These are phyloP conservation scores for Phortica okadai DNA, from an alignment of 2,888 invertebrate species.

Conservation along the genomic window DNA sequence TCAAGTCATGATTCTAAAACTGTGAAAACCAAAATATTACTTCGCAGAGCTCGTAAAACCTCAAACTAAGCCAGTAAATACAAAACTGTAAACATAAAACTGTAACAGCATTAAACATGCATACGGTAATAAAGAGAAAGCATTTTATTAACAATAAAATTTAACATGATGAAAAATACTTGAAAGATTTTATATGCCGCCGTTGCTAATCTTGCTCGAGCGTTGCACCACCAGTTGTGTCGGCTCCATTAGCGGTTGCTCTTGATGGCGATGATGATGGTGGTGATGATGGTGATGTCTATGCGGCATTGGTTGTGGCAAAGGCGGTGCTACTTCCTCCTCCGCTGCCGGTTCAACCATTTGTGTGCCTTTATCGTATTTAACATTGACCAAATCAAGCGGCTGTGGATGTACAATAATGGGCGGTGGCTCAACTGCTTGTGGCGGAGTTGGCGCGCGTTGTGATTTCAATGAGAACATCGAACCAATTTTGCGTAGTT, in stretches of 20 bases:
- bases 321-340: constrained; percentile 33
- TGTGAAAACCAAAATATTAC: too few relatives aligned
- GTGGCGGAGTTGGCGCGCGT: constrained; percentile 40
- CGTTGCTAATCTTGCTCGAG: constrained; percentile 55
- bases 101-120: too few relatives aligned
- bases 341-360: constrained; percentile 43
- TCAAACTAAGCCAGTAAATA: too few relatives aligned
- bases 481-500: constrained; percentile 71
- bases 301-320: constrained; percentile 31
- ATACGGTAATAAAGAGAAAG: neutral
- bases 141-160: neutral
- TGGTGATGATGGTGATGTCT: constrained; percentile 58
- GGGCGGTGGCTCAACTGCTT: neutral
- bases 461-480: constrained; percentile 73
- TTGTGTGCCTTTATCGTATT: constrained; percentile 60
- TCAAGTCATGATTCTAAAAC: too few relatives aligned
- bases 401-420: constrained; percentile 37
- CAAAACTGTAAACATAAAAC: too few relatives aligned
- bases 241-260: constrained; percentile 34
- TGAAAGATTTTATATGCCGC: constrained; percentile 8
- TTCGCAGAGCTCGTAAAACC: too few relatives aligned
- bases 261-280: constrained; percentile 53
- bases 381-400: constrained; percentile 47
- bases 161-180: neutral
- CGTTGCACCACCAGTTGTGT: constrained; percentile 40